These are phyloP conservation scores for Pundamilia nyererei DNA, from an alignment of 2,113 vertebrate genomes.

Conservation along the genomic window DNA sequence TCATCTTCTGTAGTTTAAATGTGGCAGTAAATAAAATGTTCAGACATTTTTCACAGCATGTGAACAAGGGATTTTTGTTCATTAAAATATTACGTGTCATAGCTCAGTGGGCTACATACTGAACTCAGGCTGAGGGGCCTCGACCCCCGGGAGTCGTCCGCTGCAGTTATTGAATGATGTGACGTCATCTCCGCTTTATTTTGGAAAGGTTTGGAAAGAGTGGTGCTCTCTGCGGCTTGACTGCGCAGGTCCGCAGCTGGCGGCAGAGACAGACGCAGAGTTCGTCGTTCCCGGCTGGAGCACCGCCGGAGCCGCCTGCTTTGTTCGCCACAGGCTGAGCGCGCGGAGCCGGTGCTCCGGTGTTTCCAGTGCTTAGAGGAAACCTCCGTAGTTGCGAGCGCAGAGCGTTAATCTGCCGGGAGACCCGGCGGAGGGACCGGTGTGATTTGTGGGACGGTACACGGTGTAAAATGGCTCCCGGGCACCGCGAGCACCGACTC, in stretches of 20 bases:
- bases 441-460: not conserved
- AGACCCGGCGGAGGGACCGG: not conserved
- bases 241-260: not conserved
- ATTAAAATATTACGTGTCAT: not conserved
- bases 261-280: not conserved
- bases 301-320: not conserved
- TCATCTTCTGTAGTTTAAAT: not conserved
- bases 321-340: not conserved
- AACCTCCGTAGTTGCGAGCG: not conserved
- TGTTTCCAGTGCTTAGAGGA: not conserved
- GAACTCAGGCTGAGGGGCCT: not conserved
- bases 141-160: not conserved
- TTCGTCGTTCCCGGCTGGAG: not conserved
- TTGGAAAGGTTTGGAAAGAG: not conserved
- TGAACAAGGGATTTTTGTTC: not conserved
- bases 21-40: not conserved
- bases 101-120: not conserved
- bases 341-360: not conserved
- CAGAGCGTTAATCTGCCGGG: not conserved
- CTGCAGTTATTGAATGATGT: not conserved
- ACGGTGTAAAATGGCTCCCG: slow-evolving; percentile 26
- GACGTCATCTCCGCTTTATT: not conserved
- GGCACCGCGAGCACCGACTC: not conserved
- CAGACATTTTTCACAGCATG: not conserved
- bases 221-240: not conserved